Evolutionary conservation across 2,888 invertebrate species (phyloP).

Genomic region (Urechis unicinctus): DNA sequence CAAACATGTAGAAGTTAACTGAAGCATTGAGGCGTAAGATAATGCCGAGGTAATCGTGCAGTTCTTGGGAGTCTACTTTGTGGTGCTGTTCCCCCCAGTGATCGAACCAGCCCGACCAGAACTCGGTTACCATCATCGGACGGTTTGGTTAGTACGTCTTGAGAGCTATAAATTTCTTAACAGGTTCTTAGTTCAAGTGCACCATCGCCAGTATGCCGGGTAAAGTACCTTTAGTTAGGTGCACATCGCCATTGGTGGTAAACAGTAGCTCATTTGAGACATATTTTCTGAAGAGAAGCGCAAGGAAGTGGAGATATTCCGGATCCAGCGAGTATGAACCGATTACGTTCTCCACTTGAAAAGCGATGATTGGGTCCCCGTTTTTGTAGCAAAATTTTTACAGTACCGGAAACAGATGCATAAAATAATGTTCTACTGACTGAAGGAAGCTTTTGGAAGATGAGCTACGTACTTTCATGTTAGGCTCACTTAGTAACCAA

Average conservation of each 20-base stretch:
- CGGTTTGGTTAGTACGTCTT: constrained; percentile 13
- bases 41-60: constrained; percentile 6
- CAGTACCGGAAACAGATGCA: constrained; percentile 40
- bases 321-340: constrained; percentile 15
- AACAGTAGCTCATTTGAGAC: constrained; percentile 17
- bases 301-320: constrained; percentile 10
- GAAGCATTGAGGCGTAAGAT: constrained; percentile 14
- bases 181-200: constrained; percentile 12
- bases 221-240: constrained; percentile 9
- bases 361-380: constrained; percentile 21
- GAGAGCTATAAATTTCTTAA: constrained; percentile 4
- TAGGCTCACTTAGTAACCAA: constrained; percentile 53
- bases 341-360: constrained; percentile 22
- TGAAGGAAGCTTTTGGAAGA: constrained; percentile 35
- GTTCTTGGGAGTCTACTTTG: not conserved
- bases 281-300: constrained; percentile 4
- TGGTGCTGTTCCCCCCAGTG: constrained; percentile 22
- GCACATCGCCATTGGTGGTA: constrained; percentile 16
- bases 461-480: constrained; percentile 46
- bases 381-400: constrained; percentile 23
- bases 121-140: constrained; percentile 20
- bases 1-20: constrained; percentile 24
- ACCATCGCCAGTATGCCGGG: constrained; percentile 15
- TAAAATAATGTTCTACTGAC: constrained; percentile 43
- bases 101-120: constrained; percentile 24